These are phyloP conservation scores for Drosophila varians DNA, from an alignment of 1,140 invertebrate species.

Conservation along the genomic window DNA sequence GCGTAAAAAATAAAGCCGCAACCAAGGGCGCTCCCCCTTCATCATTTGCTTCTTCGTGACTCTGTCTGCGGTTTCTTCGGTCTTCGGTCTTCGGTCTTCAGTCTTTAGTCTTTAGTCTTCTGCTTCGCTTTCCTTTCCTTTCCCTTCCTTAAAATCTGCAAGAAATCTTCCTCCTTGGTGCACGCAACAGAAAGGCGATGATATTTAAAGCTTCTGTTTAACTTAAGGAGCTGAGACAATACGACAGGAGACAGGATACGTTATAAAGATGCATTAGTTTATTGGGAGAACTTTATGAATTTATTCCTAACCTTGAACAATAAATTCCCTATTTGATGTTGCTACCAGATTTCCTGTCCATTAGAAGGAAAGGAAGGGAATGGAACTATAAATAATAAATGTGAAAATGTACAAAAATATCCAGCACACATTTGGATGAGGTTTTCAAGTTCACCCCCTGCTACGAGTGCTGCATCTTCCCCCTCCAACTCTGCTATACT, in stretches of 20 bases:
- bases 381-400: constrained; percentile 39
- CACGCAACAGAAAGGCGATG: constrained; percentile 14
- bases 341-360: background rate
- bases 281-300: background rate
- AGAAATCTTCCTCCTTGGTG: background rate
- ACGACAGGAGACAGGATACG: too few relatives aligned
- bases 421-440: constrained; percentile 34
- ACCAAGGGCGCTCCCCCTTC: constrained; percentile 15
- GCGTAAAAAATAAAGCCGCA: constrained; percentile 43
- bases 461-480: constrained; percentile 24
- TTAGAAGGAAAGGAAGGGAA: background rate
- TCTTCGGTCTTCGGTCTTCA: background rate
- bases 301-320: constrained; percentile 10
- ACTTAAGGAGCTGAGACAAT: background rate
- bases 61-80: constrained; percentile 5
- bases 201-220: constrained; percentile 9
- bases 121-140: background rate
- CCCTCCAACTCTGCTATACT: too few relatives aligned
- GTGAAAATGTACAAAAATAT: constrained; percentile 51
- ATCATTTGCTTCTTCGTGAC: constrained; percentile 2
- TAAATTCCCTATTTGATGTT: background rate
- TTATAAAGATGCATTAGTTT: too few relatives aligned
- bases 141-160: background rate
- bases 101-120: background rate
- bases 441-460: constrained; percentile 79